phyloP scores from a whole-genome alignment of 2,888 invertebrate genomes.

The Pachliopta kotzebuea region DNA sequence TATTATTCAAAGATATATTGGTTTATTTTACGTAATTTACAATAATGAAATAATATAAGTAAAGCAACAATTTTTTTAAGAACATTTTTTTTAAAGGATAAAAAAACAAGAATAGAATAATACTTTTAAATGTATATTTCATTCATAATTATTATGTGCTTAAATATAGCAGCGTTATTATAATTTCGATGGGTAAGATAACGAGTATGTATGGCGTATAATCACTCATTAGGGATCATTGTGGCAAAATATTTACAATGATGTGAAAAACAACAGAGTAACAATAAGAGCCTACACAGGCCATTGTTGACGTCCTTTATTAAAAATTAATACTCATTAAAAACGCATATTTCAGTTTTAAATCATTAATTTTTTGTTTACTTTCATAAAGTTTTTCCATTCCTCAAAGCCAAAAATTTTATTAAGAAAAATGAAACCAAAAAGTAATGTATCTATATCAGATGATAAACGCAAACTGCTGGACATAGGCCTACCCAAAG shows the following conservation, averaged over 20 bases:
- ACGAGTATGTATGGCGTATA: conserved; percentile 32
- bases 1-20: background rate
- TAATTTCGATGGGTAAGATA: background rate
- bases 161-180: background rate
- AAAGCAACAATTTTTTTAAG: too few relatives aligned
- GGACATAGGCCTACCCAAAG: too few relatives aligned
- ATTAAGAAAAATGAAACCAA: background rate
- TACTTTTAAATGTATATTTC: too few relatives aligned
- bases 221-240: conserved; percentile 64
- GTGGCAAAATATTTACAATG: conserved; percentile 66
- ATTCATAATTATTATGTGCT: background rate
- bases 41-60: background rate
- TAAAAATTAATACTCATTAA: conserved; percentile 74
- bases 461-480: too few relatives aligned
- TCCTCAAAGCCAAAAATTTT: background rate
- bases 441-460: too few relatives aligned
- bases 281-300: conserved; percentile 66
- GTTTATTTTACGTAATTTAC: background rate
- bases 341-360: conserved; percentile 35
- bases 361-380: conserved; percentile 9
- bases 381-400: background rate
- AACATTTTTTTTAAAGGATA: background rate
- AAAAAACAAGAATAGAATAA: background rate
- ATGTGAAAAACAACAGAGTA: conserved; percentile 59
- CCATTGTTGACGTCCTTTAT: conserved; percentile 67